phyloP scores from a whole-genome alignment of 2,113 vertebrate genomes.

The Peromyscus maniculatus region DNA sequence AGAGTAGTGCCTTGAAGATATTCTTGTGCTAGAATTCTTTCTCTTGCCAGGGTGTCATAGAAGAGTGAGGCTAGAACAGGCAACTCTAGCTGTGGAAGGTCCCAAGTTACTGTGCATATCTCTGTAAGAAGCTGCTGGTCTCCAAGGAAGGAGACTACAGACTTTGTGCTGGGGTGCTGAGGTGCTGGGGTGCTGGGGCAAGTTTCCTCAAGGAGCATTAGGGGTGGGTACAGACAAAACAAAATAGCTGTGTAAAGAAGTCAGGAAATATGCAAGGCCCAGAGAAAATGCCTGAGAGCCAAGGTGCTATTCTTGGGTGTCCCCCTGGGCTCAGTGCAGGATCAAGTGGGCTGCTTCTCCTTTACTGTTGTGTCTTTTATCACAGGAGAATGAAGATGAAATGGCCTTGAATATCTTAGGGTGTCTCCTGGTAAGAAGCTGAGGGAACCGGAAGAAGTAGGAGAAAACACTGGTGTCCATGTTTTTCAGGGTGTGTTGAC shows the following conservation, averaged over 20 bases:
- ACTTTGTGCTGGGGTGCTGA: not conserved
- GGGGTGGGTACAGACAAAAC: not conserved
- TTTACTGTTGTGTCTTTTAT: not conserved
- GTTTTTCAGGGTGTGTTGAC: not conserved
- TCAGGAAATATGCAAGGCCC: not conserved
- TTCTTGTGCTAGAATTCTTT: not conserved
- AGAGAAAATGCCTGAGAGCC: not conserved
- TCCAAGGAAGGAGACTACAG: not conserved
- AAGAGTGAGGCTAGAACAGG: not conserved
- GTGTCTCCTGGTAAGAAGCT: not conserved
- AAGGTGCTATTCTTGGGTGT: too few relatives aligned
- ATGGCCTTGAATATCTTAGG: not conserved
- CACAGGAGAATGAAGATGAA: not conserved
- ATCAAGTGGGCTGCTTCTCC: not conserved
- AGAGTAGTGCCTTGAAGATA: not conserved
- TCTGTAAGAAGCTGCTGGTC: not conserved
- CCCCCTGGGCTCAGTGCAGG: too few relatives aligned
- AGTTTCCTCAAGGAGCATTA: not conserved
- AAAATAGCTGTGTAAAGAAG: not conserved
- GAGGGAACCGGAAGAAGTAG: not conserved
- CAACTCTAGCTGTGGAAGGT: too few relatives aligned
- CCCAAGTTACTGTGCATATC: not conserved
- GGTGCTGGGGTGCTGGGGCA: not conserved
- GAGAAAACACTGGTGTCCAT: not conserved
- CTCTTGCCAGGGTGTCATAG: not conserved